Percentiles rank a stretch among this genome's conserved stretches.
phyloP scores from a whole-genome alignment of 92 coral and sea anemone genomes.

The Heliopora coerulea region DNA sequence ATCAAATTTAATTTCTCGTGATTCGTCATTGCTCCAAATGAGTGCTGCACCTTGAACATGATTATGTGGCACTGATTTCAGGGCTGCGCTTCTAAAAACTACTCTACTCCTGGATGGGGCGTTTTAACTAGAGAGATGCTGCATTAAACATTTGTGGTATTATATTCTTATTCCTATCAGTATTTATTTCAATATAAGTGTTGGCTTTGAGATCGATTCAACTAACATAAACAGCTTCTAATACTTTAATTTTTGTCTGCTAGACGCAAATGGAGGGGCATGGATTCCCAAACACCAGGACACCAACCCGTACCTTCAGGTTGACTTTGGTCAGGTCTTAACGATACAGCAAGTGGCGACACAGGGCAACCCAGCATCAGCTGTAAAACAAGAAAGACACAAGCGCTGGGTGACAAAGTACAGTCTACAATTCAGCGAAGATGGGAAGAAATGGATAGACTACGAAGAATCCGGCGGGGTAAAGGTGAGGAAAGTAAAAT shows the following conservation, averaged over 20 bases:
- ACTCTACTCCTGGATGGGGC: no score
- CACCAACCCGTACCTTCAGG: constrained; percentile 69
- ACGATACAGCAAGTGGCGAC: constrained; percentile 90
- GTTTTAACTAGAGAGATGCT: no score
- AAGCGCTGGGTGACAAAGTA: constrained; percentile 90
- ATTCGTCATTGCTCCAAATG: no score
- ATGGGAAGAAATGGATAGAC: constrained; percentile 77
- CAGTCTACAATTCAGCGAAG: constrained; percentile 72
- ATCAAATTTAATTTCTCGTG: no score
- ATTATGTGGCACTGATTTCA: no score
- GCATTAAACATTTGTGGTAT: no score
- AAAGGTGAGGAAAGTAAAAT: constrained; percentile 59
- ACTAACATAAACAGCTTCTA: no score
- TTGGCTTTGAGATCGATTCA: no score
- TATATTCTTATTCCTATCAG: no score
- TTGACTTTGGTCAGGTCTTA: constrained; percentile 71
- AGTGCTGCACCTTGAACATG: no score
- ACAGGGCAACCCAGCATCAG: constrained; percentile 70
- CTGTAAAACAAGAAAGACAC: constrained; percentile 53
- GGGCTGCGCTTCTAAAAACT: no score
- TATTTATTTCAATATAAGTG: no score
- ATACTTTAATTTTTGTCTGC: background rate
- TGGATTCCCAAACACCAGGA: constrained; percentile 81
- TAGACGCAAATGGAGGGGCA: constrained; percentile 64
- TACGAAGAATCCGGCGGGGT: constrained; percentile 63